Evolutionary conservation across 2,888 invertebrate species (phyloP).

Genomic region (Ischnus inquisitorius): DNA sequence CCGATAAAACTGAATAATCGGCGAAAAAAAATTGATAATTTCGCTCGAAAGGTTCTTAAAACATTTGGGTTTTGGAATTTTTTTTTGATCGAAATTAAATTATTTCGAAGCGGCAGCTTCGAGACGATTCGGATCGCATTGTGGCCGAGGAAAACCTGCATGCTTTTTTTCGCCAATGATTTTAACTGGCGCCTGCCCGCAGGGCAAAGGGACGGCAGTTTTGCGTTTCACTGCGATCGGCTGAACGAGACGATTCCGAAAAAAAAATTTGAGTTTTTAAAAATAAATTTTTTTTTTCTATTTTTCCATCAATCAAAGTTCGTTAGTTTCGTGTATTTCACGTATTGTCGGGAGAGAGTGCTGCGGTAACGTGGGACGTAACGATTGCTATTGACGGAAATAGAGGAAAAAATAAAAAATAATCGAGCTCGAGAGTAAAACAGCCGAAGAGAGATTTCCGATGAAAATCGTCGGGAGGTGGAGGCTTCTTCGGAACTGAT

Average conservation of each 20-base stretch:
- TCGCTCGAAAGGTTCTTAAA: no score
- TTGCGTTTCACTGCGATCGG: no score
- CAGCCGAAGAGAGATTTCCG: slow-evolving; percentile 67
- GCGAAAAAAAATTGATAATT: not conserved
- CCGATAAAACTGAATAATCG: slow-evolving; percentile 12
- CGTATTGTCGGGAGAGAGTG: not conserved
- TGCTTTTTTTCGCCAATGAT: no score
- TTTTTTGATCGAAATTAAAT: no score
- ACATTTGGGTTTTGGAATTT: no score
- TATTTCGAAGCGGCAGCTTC: no score
- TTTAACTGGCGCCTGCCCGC: no score
- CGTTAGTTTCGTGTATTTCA: slow-evolving; percentile 23
- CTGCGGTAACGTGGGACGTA: not conserved
- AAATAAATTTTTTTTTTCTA: not conserved
- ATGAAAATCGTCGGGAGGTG: slow-evolving; percentile 71
- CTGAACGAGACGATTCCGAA: no score
- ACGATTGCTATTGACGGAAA: slow-evolving; percentile 2
- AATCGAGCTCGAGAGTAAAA: slow-evolving; percentile 26
- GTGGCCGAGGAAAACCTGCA: no score
- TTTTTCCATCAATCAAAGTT: slow-evolving; percentile 19
- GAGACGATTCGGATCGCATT: no score
- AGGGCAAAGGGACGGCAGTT: no score
- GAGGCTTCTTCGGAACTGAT: slow-evolving; percentile 56
- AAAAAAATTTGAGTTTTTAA: not conserved
- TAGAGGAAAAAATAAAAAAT: slow-evolving; percentile 19